Percentiles rank a stretch among this genome's conserved stretches.
phyloP scores from a whole-genome alignment of 30 jellyfish, hydroid and myxozoan species.

The Turritopsis rubra region DNA sequence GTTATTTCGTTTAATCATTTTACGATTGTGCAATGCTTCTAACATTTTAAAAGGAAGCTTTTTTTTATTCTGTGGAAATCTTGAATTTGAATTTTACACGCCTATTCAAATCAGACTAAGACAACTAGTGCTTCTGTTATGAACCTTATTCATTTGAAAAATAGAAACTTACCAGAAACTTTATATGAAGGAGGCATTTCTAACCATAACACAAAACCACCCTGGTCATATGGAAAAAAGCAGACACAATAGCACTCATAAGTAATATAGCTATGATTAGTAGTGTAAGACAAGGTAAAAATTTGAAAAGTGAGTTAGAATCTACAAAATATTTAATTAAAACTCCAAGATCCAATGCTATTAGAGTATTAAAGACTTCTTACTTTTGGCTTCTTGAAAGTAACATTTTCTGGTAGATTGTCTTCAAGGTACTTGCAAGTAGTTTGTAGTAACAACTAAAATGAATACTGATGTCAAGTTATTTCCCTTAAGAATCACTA shows the following conservation, averaged over 20 bases:
- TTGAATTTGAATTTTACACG: not conserved
- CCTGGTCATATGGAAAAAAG: not conserved
- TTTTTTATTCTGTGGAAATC: too few species aligned
- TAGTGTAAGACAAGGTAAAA: not conserved
- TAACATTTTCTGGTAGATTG: conserved; percentile 28
- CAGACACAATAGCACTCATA: not conserved
- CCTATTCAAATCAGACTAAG: not conserved
- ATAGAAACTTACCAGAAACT: conserved; percentile 8
- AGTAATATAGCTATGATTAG: too few species aligned
- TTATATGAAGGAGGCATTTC: not conserved
- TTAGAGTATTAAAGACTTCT: not conserved
- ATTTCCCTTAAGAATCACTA: not conserved
- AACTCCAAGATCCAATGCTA: not conserved
- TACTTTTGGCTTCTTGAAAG: conserved; percentile 33
- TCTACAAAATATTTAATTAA: not conserved
- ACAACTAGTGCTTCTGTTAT: not conserved
- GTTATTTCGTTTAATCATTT: too few species aligned
- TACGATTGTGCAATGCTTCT: too few species aligned
- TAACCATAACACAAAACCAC: conserved; percentile 31
- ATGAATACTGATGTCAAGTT: not conserved
- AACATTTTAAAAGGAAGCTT: too few species aligned
- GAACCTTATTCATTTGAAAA: not conserved
- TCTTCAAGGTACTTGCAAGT: conserved; percentile 18
- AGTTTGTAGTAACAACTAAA: conserved; percentile 13
- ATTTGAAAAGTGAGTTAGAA: not conserved